Evolutionary conservation across 2,113 vertebrate genomes (phyloP).

Genomic region (Loxodonta africana): DNA sequence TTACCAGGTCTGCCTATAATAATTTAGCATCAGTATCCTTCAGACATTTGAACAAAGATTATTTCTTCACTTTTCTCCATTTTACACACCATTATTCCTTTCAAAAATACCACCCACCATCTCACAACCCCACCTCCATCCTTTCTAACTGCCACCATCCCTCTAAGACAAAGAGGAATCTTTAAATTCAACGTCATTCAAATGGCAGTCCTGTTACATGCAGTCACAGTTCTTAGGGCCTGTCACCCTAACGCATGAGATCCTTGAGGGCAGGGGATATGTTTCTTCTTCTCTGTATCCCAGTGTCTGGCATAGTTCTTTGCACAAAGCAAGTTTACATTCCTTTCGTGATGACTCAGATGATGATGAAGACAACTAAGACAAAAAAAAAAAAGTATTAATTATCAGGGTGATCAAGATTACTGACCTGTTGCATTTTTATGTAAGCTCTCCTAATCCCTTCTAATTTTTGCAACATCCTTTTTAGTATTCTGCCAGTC

Average conservation of each 20-base stretch:
- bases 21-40: background rate
- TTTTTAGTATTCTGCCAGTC: constrained; percentile 7
- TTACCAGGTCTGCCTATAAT: background rate
- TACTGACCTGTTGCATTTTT: background rate
- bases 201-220: background rate
- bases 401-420: background rate
- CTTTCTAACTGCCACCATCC: background rate
- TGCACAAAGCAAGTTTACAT: background rate
- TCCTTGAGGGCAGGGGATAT: background rate
- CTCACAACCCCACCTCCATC: background rate
- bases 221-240: background rate
- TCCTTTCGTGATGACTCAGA: background rate
- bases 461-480: constrained; percentile 4
- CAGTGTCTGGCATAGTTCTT: background rate
- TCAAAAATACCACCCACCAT: background rate
- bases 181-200: background rate
- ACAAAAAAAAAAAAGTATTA: background rate
- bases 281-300: background rate
- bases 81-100: background rate
- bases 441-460: background rate
- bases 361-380: background rate
- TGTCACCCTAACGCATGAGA: background rate
- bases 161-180: constrained; percentile 2
- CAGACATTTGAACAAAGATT: background rate
- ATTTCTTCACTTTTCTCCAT: background rate